Conservation (phyloP, 2,113 vertebrate genomes). For the Nannospalax galili region DNA sequence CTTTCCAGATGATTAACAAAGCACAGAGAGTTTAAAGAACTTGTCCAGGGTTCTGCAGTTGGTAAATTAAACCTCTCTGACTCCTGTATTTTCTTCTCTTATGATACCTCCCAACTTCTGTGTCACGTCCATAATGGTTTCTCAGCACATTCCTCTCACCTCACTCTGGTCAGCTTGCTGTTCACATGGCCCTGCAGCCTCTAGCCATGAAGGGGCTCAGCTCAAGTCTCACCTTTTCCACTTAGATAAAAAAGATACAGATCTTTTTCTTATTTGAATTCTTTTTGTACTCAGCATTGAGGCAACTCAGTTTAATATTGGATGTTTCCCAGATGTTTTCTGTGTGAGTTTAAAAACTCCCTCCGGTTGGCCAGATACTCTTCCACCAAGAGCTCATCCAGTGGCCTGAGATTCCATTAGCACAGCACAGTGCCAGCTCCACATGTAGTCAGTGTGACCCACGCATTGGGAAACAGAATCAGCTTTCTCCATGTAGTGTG, state of each 20-base stretch:
- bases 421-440: not conserved
- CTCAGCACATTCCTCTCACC: not conserved
- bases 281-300: not conserved
- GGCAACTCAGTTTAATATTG: not conserved
- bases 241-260: not conserved
- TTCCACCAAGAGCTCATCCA: not conserved
- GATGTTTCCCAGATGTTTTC: not conserved
- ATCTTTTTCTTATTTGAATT: not conserved
- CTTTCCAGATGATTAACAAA: not conserved
- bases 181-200: not conserved
- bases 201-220: not conserved
- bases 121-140: rapidly evolving
- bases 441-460: not conserved
- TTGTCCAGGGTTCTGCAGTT: not conserved
- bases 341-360: not conserved
- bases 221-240: not conserved
- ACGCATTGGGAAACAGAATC: not conserved
- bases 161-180: not conserved
- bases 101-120: no score
- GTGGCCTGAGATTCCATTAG: not conserved
- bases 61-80: not conserved
- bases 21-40: not conserved
- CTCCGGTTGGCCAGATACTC: not conserved
- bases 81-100: not conserved
- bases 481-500: not conserved